Evolutionary conservation across 2,888 invertebrate species (phyloP).

Genomic region (Calliphora vomitoria): DNA sequence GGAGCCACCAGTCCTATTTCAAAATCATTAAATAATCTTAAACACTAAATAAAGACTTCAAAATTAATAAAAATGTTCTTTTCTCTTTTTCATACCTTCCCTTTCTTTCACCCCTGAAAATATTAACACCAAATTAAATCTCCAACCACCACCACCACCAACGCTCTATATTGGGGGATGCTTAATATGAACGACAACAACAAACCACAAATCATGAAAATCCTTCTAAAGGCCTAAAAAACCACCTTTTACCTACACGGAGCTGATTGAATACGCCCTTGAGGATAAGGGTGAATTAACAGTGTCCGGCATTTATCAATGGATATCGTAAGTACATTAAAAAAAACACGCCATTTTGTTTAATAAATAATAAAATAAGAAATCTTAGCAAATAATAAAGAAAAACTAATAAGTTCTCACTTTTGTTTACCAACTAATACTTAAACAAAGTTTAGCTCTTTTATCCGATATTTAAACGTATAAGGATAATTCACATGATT

Average conservation of each 20-base stretch:
- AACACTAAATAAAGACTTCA: too few relatives aligned
- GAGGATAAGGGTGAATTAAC: constrained; percentile 94
- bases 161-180: neutral
- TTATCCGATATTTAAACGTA: neutral
- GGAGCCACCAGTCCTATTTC: too few relatives aligned
- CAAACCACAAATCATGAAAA: constrained; percentile 76
- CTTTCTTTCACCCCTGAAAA: neutral
- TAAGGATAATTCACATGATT: neutral
- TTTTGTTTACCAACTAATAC: constrained; percentile 47
- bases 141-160: constrained; percentile 19
- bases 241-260: constrained; percentile 95
- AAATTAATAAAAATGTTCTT: too few relatives aligned
- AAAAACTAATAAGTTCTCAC: constrained; percentile 16
- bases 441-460: neutral
- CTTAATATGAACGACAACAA: constrained; percentile 55
- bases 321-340: constrained; percentile 93
- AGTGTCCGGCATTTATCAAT: constrained; percentile 95
- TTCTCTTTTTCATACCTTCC: too few relatives aligned
- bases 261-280: constrained; percentile 94
- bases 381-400: constrained; percentile 18
- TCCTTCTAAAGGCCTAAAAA: constrained; percentile 87
- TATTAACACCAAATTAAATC: neutral
- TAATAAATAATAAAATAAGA: constrained; percentile 4
- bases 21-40: too few relatives aligned
- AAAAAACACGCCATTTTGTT: constrained; percentile 79